Evolutionary conservation across 2,888 invertebrate genomes (phyloP).

Genomic region (Andrena bucephala): DNA sequence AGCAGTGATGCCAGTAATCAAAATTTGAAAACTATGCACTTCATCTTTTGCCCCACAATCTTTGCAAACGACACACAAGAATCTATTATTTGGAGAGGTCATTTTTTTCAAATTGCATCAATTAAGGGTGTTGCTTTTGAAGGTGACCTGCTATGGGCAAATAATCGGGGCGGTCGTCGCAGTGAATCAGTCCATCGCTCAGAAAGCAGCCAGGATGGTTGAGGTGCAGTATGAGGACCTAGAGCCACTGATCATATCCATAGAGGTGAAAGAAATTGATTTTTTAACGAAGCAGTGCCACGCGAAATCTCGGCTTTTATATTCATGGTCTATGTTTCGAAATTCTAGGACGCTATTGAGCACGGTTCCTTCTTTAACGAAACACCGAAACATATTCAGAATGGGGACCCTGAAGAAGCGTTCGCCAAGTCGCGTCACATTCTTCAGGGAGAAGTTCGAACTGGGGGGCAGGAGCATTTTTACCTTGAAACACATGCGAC

Average conservation of each 20-base stretch:
- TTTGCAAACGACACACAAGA: too few species aligned
- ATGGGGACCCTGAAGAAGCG: conserved; percentile 89
- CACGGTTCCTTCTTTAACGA: conserved; percentile 90
- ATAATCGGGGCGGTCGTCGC: conserved; percentile 93
- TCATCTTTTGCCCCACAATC: too few species aligned
- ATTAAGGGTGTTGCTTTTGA: conserved; percentile 22
- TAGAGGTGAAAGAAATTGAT: conserved; percentile 87
- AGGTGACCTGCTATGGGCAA: conserved; percentile 92
- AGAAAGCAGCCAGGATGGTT: conserved; percentile 93
- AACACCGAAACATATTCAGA: conserved; percentile 87
- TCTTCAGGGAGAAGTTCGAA: conserved; percentile 92
- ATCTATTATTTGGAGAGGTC: too few species aligned
- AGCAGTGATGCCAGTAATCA: too few species aligned
- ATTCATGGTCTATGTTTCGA: neutral
- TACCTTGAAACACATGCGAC: conserved; percentile 95
- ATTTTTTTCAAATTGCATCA: too few species aligned
- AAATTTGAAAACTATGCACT: too few species aligned
- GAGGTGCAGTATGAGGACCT: conserved; percentile 93
- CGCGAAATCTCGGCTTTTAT: neutral
- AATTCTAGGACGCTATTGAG: conserved; percentile 90
- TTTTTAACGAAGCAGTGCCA: conserved; percentile 2
- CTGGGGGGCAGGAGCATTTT: conserved; percentile 98
- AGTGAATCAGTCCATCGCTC: conserved; percentile 91
- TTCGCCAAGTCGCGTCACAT: conserved; percentile 90
- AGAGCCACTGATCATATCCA: conserved; percentile 92